Conservation (phyloP, 2,888 invertebrate genomes). For the Mactromeris polynyma region DNA sequence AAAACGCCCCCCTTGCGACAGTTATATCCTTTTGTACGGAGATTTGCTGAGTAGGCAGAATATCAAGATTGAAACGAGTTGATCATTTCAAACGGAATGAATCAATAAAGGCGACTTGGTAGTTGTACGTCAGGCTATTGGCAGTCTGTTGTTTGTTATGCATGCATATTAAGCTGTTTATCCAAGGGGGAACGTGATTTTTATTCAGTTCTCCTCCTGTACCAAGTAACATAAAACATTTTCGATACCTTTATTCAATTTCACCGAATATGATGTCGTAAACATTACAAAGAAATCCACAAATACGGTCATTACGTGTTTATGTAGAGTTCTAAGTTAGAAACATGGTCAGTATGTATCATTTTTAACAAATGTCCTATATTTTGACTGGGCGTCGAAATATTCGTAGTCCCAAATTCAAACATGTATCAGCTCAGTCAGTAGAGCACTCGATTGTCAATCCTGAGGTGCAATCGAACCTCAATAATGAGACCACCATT, state of each 20-base stretch:
- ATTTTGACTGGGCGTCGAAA: too few species aligned
- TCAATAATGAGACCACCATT: too few species aligned
- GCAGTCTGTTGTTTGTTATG: not conserved
- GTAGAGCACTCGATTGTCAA: too few species aligned
- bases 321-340: too few species aligned
- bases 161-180: not conserved
- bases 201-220: not conserved
- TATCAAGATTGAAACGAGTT: not conserved
- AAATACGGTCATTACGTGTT: too few species aligned
- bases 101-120: not conserved
- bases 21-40: not conserved
- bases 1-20: not conserved
- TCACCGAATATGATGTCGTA: not conserved
- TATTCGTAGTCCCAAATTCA: too few species aligned
- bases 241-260: not conserved
- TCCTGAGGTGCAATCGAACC: too few species aligned
- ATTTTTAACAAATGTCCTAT: too few species aligned
- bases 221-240: not conserved
- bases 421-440: too few species aligned
- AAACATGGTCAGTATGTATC: too few species aligned
- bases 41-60: not conserved
- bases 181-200: not conserved
- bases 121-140: not conserved
- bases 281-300: not conserved
- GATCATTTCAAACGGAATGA: not conserved